Evolutionary conservation across 2,888 invertebrate genomes (phyloP).

Genomic region (Platypus cylindrus): DNA sequence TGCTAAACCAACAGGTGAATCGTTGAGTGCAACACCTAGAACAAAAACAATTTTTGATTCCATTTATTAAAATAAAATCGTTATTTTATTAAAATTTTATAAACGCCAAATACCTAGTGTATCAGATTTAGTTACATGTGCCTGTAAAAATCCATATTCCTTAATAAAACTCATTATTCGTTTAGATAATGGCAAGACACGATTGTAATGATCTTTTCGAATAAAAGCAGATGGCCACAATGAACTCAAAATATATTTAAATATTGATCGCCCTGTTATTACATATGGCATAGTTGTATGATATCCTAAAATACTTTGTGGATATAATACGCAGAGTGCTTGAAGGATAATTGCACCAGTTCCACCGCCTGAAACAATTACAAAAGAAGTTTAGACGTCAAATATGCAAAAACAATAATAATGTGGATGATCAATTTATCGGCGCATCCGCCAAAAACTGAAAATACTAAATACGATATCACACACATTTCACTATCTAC

Average conservation of each 20-base stretch:
- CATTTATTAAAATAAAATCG: background rate
- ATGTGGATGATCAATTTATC: no score
- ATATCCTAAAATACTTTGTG: constrained; percentile 42
- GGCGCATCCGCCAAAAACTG: no score
- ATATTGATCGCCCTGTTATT: constrained; percentile 9
- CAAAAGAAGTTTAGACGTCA: no score
- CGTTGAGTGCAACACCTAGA: constrained; percentile 52
- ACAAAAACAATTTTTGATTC: constrained; percentile 6
- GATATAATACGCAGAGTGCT: constrained; percentile 51
- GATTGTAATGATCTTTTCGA: constrained; percentile 38
- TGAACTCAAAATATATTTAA: constrained; percentile 33
- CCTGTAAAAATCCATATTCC: constrained; percentile 54
- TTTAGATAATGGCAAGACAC: constrained; percentile 40
- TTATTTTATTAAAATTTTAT: background rate
- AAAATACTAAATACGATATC: no score
- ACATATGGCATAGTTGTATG: constrained; percentile 41
- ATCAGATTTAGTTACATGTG: constrained; percentile 83
- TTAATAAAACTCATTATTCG: constrained; percentile 33
- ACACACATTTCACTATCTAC: no score
- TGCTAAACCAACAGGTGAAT: constrained; percentile 74
- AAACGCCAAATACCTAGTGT: constrained; percentile 59
- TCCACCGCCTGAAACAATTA: constrained; percentile 71
- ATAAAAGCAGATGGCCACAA: constrained; percentile 44
- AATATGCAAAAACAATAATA: no score
- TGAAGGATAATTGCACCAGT: constrained; percentile 61